Percentiles rank a stretch among this genome's conserved stretches.
Evolutionary conservation across 2,113 vertebrate species (phyloP).

Genomic region (Chauna torquata): DNA sequence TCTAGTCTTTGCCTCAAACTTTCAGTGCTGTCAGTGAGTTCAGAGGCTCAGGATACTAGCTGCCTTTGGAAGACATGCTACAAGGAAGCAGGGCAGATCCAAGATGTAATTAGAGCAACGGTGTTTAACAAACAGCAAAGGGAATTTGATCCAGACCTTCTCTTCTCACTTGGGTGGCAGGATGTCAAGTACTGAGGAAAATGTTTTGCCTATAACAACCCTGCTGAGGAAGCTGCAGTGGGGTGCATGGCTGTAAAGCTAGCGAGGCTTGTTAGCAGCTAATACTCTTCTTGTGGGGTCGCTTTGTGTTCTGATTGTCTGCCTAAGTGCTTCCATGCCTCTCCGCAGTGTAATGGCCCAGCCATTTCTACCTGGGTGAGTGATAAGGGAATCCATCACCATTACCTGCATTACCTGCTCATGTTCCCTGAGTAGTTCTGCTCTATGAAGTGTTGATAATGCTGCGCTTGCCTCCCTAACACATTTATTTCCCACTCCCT

Average conservation of each 20-base stretch:
- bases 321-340: background rate
- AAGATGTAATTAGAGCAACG: background rate
- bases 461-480: background rate
- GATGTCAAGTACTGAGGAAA: background rate
- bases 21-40: background rate
- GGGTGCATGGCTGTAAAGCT: background rate
- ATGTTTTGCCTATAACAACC: background rate
- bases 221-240: background rate
- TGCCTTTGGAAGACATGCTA: background rate
- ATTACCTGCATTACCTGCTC: constrained; percentile 20
- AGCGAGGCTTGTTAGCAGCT: background rate
- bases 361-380: background rate
- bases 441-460: constrained; percentile 11
- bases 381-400: background rate
- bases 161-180: background rate
- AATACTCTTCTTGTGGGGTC: background rate
- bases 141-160: background rate
- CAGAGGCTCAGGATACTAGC: background rate
- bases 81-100: background rate
- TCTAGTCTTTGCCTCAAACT: background rate
- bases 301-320: background rate
- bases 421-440: background rate
- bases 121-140: background rate
- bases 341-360: background rate
- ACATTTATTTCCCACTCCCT: background rate